phyloP scores from a whole-genome alignment of 1,140 invertebrate species.

The Ips nitidus region DNA sequence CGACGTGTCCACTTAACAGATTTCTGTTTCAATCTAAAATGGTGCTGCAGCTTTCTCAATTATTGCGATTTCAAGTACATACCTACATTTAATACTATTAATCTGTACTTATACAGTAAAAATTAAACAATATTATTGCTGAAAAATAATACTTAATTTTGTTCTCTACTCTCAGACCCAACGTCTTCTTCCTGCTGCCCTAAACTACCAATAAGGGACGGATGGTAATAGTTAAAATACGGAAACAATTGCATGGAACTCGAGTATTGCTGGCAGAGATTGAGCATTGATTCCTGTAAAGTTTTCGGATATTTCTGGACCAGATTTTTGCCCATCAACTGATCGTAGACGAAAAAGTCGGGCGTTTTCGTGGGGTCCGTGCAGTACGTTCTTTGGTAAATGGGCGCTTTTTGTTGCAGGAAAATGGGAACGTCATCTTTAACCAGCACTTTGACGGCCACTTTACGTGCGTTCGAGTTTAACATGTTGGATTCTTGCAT shows the following conservation, averaged over 20 bases:
- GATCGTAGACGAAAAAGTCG: slow-evolving; percentile 49
- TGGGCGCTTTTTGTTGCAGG: slow-evolving; percentile 42
- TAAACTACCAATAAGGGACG: slow-evolving; percentile 43
- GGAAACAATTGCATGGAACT: slow-evolving; percentile 51
- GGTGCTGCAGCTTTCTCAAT: too few species aligned
- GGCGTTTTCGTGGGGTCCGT: slow-evolving; percentile 38
- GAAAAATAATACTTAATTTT: slow-evolving; percentile 33
- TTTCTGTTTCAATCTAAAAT: too few species aligned
- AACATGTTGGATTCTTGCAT: slow-evolving; percentile 67
- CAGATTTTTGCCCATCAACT: slow-evolving; percentile 42
- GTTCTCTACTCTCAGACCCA: slow-evolving; percentile 37
- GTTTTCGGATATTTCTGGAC: slow-evolving; percentile 47
- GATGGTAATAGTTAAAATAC: slow-evolving; percentile 53
- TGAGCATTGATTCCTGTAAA: slow-evolving; percentile 51
- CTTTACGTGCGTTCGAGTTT: slow-evolving; percentile 68
- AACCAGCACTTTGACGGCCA: slow-evolving; percentile 86
- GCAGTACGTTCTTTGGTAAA: slow-evolving; percentile 46
- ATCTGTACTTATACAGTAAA: too few species aligned
- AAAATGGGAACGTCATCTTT: slow-evolving; percentile 69
- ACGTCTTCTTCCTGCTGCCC: slow-evolving; percentile 41
- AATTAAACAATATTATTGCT: neutral
- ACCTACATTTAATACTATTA: too few species aligned
- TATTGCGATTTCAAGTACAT: too few species aligned
- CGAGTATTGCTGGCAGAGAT: slow-evolving; percentile 51
- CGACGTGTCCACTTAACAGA: too few species aligned